phyloP scores from a whole-genome alignment of 2,888 invertebrate species.

The Isotomurus palustris region DNA sequence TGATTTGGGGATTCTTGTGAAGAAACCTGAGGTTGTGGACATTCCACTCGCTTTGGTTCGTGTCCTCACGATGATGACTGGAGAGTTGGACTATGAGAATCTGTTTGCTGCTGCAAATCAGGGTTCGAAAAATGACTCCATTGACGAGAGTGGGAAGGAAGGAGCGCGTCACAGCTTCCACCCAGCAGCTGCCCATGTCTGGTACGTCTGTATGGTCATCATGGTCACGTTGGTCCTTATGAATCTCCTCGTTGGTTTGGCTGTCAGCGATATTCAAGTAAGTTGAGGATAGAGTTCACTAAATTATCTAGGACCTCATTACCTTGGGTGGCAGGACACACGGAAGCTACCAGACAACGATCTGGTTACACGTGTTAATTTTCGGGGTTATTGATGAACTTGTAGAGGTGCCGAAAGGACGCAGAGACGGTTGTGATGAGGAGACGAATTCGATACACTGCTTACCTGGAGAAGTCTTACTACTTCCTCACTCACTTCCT shows the following conservation, averaged over 20 bases:
- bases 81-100: slow-evolving; percentile 32
- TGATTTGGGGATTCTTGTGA: too few relatives aligned
- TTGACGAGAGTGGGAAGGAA: not conserved
- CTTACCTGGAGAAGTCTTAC: slow-evolving; percentile 28
- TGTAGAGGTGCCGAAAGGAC: slow-evolving; percentile 31
- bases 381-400: not conserved
- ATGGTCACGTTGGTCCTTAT: slow-evolving; percentile 33
- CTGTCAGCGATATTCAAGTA: slow-evolving; percentile 38
- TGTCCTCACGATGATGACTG: slow-evolving; percentile 36
- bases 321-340: too few relatives aligned
- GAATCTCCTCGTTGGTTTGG: slow-evolving; percentile 36
- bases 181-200: slow-evolving; percentile 25
- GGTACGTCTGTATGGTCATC: slow-evolving; percentile 32
- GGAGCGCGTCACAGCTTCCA: not conserved
- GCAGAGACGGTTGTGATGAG: slow-evolving; percentile 37
- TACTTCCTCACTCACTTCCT: slow-evolving; percentile 22
- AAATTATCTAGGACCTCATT: not conserved
- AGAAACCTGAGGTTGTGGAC: slow-evolving; percentile 26
- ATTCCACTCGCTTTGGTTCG: slow-evolving; percentile 29
- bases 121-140: not conserved
- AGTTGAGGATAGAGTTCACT: too few relatives aligned
- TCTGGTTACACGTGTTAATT: not conserved
- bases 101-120: slow-evolving; percentile 10
- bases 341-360: too few relatives aligned
- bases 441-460: slow-evolving; percentile 32